Conservation (phyloP, 2,888 invertebrate genomes). For the Dasypolia templi region DNA sequence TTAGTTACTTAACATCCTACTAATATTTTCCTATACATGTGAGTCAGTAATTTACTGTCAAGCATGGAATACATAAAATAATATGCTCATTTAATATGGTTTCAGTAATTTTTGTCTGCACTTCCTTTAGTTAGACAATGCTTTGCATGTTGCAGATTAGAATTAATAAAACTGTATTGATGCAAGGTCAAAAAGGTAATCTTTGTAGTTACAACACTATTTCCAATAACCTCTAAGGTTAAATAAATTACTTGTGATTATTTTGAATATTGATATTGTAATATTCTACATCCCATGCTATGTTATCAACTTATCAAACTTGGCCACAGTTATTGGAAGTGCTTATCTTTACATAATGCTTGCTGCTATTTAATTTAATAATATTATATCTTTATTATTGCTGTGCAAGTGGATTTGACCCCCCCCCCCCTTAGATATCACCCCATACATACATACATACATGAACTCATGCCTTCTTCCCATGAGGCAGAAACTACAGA, state of each 20-base stretch:
- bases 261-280: slow-evolving; percentile 5
- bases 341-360: slow-evolving; percentile 23
- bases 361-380: not conserved
- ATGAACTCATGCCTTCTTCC: too few relatives aligned
- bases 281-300: slow-evolving; percentile 11
- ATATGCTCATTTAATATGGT: not conserved
- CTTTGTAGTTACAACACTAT: not conserved
- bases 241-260: not conserved
- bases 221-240: not conserved
- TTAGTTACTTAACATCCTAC: too few relatives aligned
- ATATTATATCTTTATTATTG: not conserved
- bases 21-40: not conserved
- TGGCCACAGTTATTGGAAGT: not conserved
- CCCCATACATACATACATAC: too few relatives aligned
- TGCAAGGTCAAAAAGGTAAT: slow-evolving; percentile 13
- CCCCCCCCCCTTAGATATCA: too few relatives aligned
- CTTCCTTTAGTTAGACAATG: not conserved
- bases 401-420: slow-evolving; percentile 10
- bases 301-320: slow-evolving; percentile 40
- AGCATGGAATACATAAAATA: not conserved
- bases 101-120: not conserved
- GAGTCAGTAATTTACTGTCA: not conserved
- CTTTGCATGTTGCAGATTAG: not conserved
- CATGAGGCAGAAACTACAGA: too few relatives aligned
- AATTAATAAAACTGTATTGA: not conserved